Conservation (phyloP, 2,113 vertebrate genomes). For the Sceloporus undulatus region DNA sequence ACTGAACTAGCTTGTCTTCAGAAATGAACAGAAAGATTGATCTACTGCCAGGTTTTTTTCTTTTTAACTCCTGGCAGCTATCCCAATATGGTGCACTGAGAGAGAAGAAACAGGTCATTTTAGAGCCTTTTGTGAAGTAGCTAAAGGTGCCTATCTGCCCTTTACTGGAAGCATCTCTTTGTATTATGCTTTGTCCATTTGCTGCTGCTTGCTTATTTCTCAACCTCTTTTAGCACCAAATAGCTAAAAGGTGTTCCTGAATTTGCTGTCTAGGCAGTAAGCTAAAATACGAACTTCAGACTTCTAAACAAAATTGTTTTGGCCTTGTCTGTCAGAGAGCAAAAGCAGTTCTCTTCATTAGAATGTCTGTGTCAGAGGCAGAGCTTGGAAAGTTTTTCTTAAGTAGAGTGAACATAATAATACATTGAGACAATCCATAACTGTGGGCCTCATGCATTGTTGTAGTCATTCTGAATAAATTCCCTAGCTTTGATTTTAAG, state of each 20-base stretch:
- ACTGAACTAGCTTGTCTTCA: too few species aligned
- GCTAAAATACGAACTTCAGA: background rate
- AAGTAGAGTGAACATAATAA: background rate
- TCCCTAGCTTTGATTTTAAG: too few species aligned
- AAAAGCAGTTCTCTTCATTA: background rate
- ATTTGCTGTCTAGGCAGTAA: background rate
- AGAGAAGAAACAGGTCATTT: background rate
- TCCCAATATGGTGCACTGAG: too few species aligned
- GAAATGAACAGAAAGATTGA: too few species aligned
- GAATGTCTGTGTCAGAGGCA: background rate
- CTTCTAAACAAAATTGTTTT: background rate
- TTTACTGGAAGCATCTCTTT: background rate
- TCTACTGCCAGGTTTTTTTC: too few species aligned
- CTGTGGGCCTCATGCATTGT: background rate
- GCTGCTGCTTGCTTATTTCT: background rate
- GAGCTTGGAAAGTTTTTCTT: background rate
- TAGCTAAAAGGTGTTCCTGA: background rate
- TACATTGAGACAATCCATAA: background rate
- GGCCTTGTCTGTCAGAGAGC: background rate
- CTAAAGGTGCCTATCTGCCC: background rate
- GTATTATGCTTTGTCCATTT: background rate
- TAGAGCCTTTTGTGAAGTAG: background rate
- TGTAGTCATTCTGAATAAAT: background rate
- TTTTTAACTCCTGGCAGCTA: too few species aligned
- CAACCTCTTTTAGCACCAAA: background rate